These are phyloP conservation scores for Altica lythri DNA, from an alignment of 2,888 invertebrate genomes.

Conservation along the genomic window DNA sequence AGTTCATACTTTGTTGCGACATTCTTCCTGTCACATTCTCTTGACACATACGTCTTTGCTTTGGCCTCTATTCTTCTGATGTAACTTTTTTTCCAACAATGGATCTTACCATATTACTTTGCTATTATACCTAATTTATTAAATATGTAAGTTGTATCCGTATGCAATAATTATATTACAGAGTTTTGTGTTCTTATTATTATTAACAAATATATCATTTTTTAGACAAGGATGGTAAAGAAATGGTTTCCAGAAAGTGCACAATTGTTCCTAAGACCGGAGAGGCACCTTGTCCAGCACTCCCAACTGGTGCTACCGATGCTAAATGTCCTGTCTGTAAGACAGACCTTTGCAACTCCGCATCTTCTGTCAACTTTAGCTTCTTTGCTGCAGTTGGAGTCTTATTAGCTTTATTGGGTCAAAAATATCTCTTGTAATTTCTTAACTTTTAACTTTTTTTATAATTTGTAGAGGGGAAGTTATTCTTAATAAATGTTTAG, in stretches of 20 bases:
- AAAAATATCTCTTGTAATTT: slow-evolving; percentile 19
- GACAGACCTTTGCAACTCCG: slow-evolving; percentile 30
- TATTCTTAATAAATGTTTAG: slow-evolving; percentile 4
- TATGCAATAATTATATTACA: too few relatives aligned
- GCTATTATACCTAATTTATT: too few relatives aligned
- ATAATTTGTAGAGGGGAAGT: neutral
- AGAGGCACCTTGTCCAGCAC: slow-evolving; percentile 11
- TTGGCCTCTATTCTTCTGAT: too few relatives aligned
- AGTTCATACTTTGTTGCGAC: too few relatives aligned
- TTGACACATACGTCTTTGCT: too few relatives aligned
- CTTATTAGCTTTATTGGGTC: slow-evolving; percentile 18
- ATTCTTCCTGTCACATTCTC: too few relatives aligned
- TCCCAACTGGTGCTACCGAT: slow-evolving; percentile 18
- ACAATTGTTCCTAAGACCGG: neutral
- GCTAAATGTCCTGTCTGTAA: slow-evolving; percentile 25
- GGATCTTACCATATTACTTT: too few relatives aligned
- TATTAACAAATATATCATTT: too few relatives aligned
- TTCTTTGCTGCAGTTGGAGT: slow-evolving; percentile 23
- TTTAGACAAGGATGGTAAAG: slow-evolving; percentile 22
- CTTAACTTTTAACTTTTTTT: neutral
- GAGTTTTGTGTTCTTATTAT: too few relatives aligned
- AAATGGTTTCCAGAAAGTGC: slow-evolving; percentile 24
- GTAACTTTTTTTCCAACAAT: too few relatives aligned
- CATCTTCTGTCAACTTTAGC: slow-evolving; percentile 22
- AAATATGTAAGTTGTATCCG: too few relatives aligned